Conservation (phyloP, 2,113 vertebrate genomes). For the Cyanoliseus patagonus region DNA sequence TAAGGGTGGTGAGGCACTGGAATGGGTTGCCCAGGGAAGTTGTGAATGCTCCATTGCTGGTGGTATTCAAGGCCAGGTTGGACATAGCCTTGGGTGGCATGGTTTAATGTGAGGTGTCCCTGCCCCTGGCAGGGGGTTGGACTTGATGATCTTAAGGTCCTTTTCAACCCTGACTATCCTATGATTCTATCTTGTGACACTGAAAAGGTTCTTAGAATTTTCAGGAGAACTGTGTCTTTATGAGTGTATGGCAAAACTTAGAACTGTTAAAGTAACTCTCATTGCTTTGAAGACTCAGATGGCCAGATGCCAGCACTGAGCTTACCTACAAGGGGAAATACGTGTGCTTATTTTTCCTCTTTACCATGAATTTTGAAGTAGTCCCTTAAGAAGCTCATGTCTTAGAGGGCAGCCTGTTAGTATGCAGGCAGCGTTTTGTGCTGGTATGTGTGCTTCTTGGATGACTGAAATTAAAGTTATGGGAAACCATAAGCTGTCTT, state of each 20-base stretch:
- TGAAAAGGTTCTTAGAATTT: neutral
- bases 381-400: neutral
- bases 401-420: neutral
- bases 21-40: too few relatives aligned
- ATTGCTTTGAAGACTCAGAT: neutral
- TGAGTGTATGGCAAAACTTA: neutral
- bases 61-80: too few relatives aligned
- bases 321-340: neutral
- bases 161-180: too few relatives aligned
- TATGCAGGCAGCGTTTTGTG: neutral
- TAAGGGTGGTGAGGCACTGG: too few relatives aligned
- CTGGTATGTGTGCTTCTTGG: neutral
- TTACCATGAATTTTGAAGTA: neutral
- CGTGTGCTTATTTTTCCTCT: neutral
- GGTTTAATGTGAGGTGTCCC: too few relatives aligned
- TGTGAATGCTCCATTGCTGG: too few relatives aligned
- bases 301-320: neutral
- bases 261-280: neutral
- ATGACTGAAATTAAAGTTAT: neutral
- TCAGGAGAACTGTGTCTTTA: neutral
- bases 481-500: neutral
- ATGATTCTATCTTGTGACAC: neutral
- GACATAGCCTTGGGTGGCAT: too few relatives aligned
- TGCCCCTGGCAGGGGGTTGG: fast-evolving
- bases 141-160: too few relatives aligned